A percentile compares a stretch with the other conserved stretches of the same genome.
Evolutionary conservation across 2,797 vertebrate species (phyloP).

Genomic region (Trachurus trachurus): DNA sequence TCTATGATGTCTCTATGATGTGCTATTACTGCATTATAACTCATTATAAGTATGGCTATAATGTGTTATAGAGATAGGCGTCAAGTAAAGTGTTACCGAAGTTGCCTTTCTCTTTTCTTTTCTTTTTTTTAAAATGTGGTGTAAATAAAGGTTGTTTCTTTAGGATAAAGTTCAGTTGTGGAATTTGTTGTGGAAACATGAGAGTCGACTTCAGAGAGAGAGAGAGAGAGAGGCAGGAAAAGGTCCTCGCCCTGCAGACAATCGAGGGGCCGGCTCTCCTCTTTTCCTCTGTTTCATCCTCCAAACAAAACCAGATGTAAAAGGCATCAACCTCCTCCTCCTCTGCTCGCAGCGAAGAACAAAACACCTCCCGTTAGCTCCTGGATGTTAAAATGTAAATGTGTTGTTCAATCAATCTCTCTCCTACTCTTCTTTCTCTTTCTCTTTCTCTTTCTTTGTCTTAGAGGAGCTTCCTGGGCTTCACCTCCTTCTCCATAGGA

Average conservation of each 20-base stretch:
- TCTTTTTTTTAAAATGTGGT: no score
- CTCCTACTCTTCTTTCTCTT: no score
- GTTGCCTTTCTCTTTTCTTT: no score
- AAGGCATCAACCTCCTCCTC: background rate
- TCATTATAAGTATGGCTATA: no score
- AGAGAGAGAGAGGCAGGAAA: background rate
- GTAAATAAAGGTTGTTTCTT: no score
- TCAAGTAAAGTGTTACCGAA: no score
- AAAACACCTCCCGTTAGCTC: background rate
- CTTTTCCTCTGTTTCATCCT: background rate
- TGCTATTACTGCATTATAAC: no score
- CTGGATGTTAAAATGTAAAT: background rate
- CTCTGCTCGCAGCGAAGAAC: background rate
- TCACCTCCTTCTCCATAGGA: constrained; percentile 88
- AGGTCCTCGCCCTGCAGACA: background rate
- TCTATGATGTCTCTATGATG: no score
- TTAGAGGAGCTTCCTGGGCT: constrained; percentile 89
- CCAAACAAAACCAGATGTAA: background rate
- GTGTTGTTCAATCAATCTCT: no score
- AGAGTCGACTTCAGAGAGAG: background rate
- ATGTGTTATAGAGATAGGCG: no score
- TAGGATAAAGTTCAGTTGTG: background rate
- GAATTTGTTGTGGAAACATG: background rate
- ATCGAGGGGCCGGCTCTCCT: background rate
- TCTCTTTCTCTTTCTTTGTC: background rate